Percentiles rank a stretch among this genome's conserved stretches.
phyloP scores from a whole-genome alignment of 1,140 invertebrate species.

The Diprion similis region DNA sequence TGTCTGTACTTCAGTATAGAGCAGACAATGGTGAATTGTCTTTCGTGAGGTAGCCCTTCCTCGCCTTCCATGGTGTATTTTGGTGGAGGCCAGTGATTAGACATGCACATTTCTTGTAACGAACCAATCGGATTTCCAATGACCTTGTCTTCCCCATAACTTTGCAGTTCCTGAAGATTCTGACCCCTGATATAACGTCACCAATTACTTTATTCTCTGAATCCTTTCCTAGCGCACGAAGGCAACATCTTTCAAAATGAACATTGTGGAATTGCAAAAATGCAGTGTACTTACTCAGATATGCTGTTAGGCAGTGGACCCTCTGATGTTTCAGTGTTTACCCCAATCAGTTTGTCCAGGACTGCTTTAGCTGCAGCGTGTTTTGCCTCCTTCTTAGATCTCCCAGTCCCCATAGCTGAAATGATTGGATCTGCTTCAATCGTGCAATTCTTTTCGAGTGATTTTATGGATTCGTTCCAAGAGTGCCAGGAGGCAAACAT shows the following conservation, averaged over 20 bases:
- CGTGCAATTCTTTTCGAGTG: constrained; percentile 36
- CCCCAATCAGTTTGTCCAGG: constrained; percentile 73
- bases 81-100: constrained; percentile 91
- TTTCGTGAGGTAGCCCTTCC: constrained; percentile 89
- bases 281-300: constrained; percentile 47
- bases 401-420: constrained; percentile 86
- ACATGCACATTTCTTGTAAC: constrained; percentile 96
- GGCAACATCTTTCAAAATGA: constrained; percentile 13
- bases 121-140: constrained; percentile 94
- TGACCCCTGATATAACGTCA: constrained; percentile 38
- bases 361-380: constrained; percentile 92
- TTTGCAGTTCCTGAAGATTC: constrained; percentile 51
- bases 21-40: constrained; percentile 92
- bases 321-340: constrained; percentile 53
- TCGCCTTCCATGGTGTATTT: constrained; percentile 91
- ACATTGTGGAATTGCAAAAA: neutral
- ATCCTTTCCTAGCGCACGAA: neutral
- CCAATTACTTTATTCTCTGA: neutral
- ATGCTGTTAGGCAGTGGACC: constrained; percentile 52
- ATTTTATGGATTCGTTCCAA: constrained; percentile 13
- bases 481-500: neutral
- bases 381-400: constrained; percentile 97
- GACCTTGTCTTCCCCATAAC: constrained; percentile 70
- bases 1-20: constrained; percentile 83
- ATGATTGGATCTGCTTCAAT: constrained; percentile 57